Evolutionary conservation across 1,140 invertebrate genomes (phyloP).

Genomic region (Oreohelix idahoensis): DNA sequence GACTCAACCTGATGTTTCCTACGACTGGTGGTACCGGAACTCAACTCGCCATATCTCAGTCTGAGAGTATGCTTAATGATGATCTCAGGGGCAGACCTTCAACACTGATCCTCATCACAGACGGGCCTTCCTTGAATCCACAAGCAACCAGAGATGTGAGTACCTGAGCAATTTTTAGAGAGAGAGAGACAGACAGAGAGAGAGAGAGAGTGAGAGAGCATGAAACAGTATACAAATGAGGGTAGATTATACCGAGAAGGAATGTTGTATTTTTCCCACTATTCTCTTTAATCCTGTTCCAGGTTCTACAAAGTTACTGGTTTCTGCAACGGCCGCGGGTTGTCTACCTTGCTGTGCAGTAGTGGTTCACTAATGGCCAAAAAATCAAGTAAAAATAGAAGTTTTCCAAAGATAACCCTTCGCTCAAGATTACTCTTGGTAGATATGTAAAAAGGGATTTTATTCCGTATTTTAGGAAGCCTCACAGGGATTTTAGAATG

Average conservation of each 20-base stretch:
- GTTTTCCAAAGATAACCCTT: too few relatives aligned
- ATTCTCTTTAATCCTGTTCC: too few relatives aligned
- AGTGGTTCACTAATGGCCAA: too few relatives aligned
- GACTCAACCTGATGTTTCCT: constrained; percentile 32
- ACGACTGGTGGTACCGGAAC: constrained; percentile 38
- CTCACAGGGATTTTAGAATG: too few relatives aligned
- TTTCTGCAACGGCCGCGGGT: too few relatives aligned
- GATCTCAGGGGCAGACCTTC: neutral
- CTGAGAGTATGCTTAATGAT: constrained; percentile 22
- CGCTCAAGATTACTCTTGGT: too few relatives aligned
- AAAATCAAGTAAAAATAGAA: too few relatives aligned
- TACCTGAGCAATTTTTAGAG: neutral
- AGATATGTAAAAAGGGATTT: too few relatives aligned
- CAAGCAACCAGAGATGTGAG: constrained; percentile 28
- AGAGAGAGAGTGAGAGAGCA: constrained; percentile 14
- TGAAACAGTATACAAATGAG: neutral
- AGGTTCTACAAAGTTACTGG: too few relatives aligned
- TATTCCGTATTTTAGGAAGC: too few relatives aligned
- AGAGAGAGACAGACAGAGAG: neutral
- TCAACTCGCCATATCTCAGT: constrained; percentile 13
- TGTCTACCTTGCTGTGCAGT: too few relatives aligned
- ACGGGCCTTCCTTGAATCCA: constrained; percentile 38
- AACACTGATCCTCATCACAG: constrained; percentile 39
- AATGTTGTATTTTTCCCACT: too few relatives aligned
- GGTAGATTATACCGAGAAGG: neutral